These are phyloP conservation scores for Epinotia nisella DNA, from an alignment of 2,888 invertebrate genomes.

Conservation along the genomic window DNA sequence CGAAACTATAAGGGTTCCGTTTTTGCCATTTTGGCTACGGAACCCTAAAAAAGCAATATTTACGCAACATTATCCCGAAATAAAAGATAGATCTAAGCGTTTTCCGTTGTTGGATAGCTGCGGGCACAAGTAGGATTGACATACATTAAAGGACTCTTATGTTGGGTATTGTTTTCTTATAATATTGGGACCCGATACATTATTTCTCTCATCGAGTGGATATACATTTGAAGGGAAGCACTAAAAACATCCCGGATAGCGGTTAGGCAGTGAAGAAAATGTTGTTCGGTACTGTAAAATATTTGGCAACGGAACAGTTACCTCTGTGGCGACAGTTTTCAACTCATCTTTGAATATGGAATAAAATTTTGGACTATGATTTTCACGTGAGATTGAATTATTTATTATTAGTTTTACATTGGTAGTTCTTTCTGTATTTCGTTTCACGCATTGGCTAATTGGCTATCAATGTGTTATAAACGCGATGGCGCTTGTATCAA, in stretches of 20 bases:
- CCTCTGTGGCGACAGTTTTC: not conserved
- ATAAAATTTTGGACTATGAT: no score
- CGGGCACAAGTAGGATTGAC: conserved; percentile 37
- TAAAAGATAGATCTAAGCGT: conserved; percentile 32
- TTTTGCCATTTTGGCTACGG: no score
- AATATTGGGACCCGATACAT: conserved; percentile 18
- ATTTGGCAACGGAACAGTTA: not conserved
- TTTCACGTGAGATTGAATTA: no score
- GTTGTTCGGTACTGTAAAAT: not conserved
- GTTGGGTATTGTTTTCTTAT: conserved; percentile 31
- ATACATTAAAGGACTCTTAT: conserved; percentile 37
- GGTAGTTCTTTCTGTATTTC: no score
- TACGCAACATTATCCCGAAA: conserved; percentile 21
- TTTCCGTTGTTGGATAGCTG: conserved; percentile 26
- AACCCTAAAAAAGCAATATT: conserved; percentile 25
- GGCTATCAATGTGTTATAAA: no score
- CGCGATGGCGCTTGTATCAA: no score
- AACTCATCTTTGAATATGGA: not conserved
- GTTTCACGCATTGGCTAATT: no score
- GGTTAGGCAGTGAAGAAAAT: not conserved
- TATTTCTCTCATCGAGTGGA: conserved; percentile 1
- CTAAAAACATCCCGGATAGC: not conserved
- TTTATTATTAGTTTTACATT: no score
- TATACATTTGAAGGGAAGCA: not conserved
- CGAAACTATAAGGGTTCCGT: no score